These are phyloP conservation scores for Spinus pinus DNA, from an alignment of 2,797 vertebrate species.

Conservation along the genomic window DNA sequence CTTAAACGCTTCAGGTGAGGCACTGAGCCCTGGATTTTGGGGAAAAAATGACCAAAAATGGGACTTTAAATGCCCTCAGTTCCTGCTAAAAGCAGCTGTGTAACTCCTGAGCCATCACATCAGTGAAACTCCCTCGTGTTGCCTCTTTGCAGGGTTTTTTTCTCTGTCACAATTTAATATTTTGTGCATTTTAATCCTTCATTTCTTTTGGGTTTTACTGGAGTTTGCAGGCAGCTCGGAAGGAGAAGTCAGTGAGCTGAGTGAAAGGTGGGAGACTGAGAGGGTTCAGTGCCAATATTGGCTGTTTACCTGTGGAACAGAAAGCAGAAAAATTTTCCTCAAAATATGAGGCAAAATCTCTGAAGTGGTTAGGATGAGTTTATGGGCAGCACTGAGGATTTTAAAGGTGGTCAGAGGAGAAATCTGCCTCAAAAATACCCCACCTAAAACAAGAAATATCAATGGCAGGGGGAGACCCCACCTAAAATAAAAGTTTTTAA, in stretches of 20 bases:
- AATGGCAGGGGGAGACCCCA: rapidly evolving
- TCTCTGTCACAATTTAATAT: rapidly evolving
- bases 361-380: background rate
- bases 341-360: background rate
- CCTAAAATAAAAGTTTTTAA: background rate
- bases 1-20: conserved; percentile 96
- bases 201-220: background rate
- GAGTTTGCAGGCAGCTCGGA: background rate
- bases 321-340: background rate
- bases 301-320: background rate
- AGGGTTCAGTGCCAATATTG: background rate
- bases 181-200: background rate
- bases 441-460: rapidly evolving
- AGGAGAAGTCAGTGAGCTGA: background rate
- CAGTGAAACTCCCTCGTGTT: rapidly evolving
- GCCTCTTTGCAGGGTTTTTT: rapidly evolving
- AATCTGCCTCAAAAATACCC: background rate
- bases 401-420: background rate
- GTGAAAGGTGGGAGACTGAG: background rate
- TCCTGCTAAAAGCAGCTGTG: background rate
- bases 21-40: background rate
- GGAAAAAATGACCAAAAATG: background rate
- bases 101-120: background rate
- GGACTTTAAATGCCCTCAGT: rapidly evolving
- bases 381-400: background rate